Conservation (phyloP, 2,113 vertebrate genomes). For the Thunnus maccoyii region DNA sequence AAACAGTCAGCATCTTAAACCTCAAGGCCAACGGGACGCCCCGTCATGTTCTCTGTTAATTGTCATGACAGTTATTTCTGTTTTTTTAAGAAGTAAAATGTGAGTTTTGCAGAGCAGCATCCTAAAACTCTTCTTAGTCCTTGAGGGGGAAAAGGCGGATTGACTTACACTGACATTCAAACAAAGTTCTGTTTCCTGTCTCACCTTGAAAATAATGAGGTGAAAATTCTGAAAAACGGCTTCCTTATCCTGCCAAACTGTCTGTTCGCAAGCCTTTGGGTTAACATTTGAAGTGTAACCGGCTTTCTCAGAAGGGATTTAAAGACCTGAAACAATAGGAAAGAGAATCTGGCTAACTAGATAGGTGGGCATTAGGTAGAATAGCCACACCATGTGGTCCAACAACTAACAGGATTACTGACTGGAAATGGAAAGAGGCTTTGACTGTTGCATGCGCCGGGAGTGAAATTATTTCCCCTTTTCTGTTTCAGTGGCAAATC, state of each 20-base stretch:
- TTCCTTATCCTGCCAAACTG: conserved; percentile 40
- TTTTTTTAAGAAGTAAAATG: no score
- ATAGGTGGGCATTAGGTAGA: conserved; percentile 68
- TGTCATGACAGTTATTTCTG: no score
- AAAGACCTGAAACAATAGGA: conserved; percentile 64
- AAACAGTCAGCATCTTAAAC: no score
- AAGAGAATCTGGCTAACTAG: conserved; percentile 63
- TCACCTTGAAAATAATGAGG: conserved; percentile 53
- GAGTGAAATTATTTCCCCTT: conserved; percentile 37
- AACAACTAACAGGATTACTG: conserved; percentile 69
- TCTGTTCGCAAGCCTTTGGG: conserved; percentile 25
- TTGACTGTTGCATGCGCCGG: conserved; percentile 39
- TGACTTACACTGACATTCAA: conserved; percentile 35
- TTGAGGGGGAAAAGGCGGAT: conserved; percentile 23
- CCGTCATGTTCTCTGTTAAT: no score
- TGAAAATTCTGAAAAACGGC: conserved; percentile 35
- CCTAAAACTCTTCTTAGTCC: not conserved
- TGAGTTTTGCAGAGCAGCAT: not conserved
- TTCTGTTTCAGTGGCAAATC: conserved; percentile 27
- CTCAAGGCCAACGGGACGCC: no score
- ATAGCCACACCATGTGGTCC: conserved; percentile 46
- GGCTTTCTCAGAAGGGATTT: conserved; percentile 54
- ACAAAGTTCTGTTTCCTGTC: conserved; percentile 34
- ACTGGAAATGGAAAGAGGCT: conserved; percentile 58
- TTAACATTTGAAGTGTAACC: conserved; percentile 58